Conservation (phyloP, 2,888 invertebrate species). For the Encarsia formosa region DNA sequence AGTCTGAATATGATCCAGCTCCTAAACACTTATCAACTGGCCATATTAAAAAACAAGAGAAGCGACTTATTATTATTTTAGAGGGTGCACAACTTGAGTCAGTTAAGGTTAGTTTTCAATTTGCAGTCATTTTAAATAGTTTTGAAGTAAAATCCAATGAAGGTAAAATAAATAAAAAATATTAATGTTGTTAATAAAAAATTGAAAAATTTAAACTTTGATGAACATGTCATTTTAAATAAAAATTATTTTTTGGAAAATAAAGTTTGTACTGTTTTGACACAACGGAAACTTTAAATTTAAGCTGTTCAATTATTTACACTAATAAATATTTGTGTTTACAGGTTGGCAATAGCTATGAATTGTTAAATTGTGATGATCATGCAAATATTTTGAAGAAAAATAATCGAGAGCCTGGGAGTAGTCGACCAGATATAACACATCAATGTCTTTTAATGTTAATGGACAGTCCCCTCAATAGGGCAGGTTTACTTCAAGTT, state of each 20-base stretch:
- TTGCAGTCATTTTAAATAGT: too few species aligned
- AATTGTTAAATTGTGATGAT: conserved; percentile 91
- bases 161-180: too few species aligned
- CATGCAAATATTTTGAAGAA: conserved; percentile 81
- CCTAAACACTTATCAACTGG: conserved; percentile 74
- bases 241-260: too few species aligned
- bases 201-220: too few species aligned
- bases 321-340: too few species aligned
- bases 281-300: too few species aligned
- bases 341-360: conserved; percentile 82
- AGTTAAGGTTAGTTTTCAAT: conserved; percentile 78
- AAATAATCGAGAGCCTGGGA: conserved; percentile 79
- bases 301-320: too few species aligned
- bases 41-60: conserved; percentile 78
- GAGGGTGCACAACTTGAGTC: conserved; percentile 95
- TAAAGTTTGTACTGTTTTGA: too few species aligned
- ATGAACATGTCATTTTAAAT: too few species aligned
- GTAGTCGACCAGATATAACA: conserved; percentile 92
- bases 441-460: conserved; percentile 98
- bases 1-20: conserved; percentile 73
- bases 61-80: conserved; percentile 86
- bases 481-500: conserved; percentile 82
- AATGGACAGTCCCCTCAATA: conserved; percentile 93
- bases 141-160: too few species aligned
- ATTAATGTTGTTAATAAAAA: too few species aligned